Base-by-base conservation (phyloP, 2,888 invertebrate genomes). In the Cantharis rustica region DNA sequence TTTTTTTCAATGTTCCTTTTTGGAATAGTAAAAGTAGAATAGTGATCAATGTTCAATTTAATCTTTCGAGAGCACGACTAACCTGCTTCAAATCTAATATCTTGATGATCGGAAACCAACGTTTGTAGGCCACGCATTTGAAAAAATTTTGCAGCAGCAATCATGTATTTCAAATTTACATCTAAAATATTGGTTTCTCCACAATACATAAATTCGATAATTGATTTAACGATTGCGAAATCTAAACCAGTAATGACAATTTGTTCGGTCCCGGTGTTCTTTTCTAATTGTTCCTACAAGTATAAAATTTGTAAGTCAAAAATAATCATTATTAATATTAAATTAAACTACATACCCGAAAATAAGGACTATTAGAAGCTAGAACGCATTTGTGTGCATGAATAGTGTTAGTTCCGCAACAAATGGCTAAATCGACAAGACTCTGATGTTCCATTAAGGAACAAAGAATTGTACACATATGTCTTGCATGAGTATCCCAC, bases 141-240 rank as follows among this genome's bases (percentile, higher is more conserved):
- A 78, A 94, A 91, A 83, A 93, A 91, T 85, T 92, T 93, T 20
- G 93, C 93, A 9, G 93, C 93, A 73, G 93, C 92, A 68, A 93
- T 90, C 69, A 94, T 86, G 82, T 93, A 92, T 81, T 93, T 92
- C 80, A 94, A 88, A 85, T 93, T 90, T 82, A 93, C 92, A 86
- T 93, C 93, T 71, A 91, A 88, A 80, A 94, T 91, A 81, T 92
- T 91, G 1, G 93, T 94, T 89, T 93, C 93, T 1, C 94, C 94
- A 83, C 93, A 93, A 84, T 94, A 94, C 92, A 94, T 94, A 83
- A 93, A 94, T 86, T 94, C 94, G 31, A 94, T 91, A 77, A 94
- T 89, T 69, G 92, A 92, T 87, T 93, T 93, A 76, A 94, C 88
- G 27, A 94, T 92, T 82, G 91, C 90, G 87, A 93, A 94, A 84